Evolutionary conservation across 2,113 vertebrate species (phyloP).

Genomic region (Potamarius usumacintae): DNA sequence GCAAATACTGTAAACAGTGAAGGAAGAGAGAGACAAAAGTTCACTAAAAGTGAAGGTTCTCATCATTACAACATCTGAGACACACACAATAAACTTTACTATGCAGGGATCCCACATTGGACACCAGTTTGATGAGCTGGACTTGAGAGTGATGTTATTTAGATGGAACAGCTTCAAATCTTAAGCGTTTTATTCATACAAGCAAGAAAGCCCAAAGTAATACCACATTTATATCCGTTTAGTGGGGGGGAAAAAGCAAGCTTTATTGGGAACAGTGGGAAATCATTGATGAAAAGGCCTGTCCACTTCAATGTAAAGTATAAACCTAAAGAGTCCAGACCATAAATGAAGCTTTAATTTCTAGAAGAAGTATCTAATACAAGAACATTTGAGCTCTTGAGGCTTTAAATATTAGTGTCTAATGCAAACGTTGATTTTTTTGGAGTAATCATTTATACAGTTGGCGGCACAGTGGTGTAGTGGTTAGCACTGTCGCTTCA

Average conservation of each 20-base stretch:
- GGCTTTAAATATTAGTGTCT: background rate
- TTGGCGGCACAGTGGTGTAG: too few relatives aligned
- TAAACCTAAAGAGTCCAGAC: background rate
- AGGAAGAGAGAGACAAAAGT: background rate
- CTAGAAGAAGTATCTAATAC: background rate
- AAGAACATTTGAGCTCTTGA: background rate
- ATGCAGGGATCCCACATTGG: too few relatives aligned
- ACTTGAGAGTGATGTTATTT: background rate
- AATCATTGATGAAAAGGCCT: background rate
- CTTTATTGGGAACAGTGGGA: background rate
- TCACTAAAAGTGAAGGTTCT: background rate
- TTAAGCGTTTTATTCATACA: background rate
- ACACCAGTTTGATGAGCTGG: too few relatives aligned
- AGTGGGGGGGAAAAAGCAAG: background rate
- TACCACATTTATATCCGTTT: background rate
- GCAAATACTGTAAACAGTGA: background rate
- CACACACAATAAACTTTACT: background rate
- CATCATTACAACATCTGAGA: background rate
- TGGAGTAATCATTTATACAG: too few relatives aligned
- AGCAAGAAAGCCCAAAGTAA: background rate
- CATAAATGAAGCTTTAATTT: background rate
- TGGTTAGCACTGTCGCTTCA: too few relatives aligned
- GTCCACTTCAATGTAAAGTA: background rate
- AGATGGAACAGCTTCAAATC: background rate
- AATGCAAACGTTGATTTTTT: background rate